phyloP scores from a whole-genome alignment of 2,797 vertebrate genomes.

The Centropyge bicolor region DNA sequence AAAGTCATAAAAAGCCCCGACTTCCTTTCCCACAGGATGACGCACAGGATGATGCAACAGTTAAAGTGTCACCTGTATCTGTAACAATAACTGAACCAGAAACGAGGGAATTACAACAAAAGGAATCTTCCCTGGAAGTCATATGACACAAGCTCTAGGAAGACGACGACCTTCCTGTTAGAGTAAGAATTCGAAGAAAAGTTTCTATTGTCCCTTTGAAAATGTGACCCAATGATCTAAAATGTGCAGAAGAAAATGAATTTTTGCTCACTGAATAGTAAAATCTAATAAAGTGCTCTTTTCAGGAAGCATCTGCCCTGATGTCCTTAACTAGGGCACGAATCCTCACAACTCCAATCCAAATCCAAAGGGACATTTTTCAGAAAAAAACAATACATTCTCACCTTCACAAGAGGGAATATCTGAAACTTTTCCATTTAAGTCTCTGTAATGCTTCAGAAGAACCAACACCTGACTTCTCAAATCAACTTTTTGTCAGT shows the following conservation, averaged over 20 bases:
- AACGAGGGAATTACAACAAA: slow-evolving; percentile 9
- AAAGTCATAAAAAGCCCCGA: slow-evolving; percentile 15
- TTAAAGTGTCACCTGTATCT: slow-evolving; percentile 29
- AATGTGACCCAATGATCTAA: background rate
- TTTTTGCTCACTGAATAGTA: slow-evolving; percentile 5
- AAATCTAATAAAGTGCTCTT: background rate
- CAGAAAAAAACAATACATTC: background rate
- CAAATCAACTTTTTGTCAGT: too few species aligned
- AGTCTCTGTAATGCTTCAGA: background rate
- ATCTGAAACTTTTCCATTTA: background rate
- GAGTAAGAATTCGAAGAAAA: background rate
- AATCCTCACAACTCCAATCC: background rate
- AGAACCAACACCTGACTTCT: too few species aligned
- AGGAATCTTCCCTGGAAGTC: slow-evolving; percentile 3
- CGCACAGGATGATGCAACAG: background rate
- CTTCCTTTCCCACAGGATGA: slow-evolving; percentile 53
- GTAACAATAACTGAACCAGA: slow-evolving; percentile 25
- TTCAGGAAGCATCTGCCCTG: slow-evolving; percentile 23
- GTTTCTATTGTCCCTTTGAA: background rate
- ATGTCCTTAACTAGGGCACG: background rate
- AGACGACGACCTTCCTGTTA: slow-evolving; percentile 5
- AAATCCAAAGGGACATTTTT: background rate
- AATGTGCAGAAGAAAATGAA: background rate
- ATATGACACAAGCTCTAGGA: slow-evolving; percentile 10
- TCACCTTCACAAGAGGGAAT: background rate